Conservation (phyloP, 2,797 vertebrate species). For the Falco columbarius region DNA sequence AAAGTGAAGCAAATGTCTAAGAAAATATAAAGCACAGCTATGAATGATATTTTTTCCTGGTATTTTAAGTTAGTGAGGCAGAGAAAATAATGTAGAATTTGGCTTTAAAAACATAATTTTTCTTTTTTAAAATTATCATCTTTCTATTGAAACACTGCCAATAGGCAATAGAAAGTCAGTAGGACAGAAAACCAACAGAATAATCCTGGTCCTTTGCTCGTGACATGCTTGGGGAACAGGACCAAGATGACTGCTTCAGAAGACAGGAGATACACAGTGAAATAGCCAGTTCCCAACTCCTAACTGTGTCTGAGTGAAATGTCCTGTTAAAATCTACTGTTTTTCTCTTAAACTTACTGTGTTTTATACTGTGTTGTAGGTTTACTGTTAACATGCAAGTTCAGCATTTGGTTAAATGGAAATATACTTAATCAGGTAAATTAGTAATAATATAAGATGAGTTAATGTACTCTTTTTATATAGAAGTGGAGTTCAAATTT, state of each 20-base stretch:
- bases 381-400: background rate
- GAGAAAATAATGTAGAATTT: background rate
- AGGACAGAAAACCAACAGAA: background rate
- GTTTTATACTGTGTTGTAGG: background rate
- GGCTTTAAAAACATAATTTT: background rate
- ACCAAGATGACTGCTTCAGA: background rate
- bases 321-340: background rate
- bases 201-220: background rate
- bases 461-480: background rate
- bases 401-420: background rate
- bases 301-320: background rate
- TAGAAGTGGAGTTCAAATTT: background rate
- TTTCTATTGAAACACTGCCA: background rate
- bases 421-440: background rate
- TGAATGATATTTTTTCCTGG: background rate
- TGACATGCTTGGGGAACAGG: background rate
- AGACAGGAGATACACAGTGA: background rate
- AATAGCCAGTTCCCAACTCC: background rate
- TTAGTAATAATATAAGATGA: background rate
- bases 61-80: background rate
- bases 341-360: background rate
- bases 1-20: background rate
- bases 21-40: background rate
- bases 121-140: background rate
- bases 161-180: background rate